A percentile compares a stretch with the other conserved stretches of the same genome.
phyloP scores from a whole-genome alignment of 2,797 vertebrate species.

The Gambusia yucatana region DNA sequence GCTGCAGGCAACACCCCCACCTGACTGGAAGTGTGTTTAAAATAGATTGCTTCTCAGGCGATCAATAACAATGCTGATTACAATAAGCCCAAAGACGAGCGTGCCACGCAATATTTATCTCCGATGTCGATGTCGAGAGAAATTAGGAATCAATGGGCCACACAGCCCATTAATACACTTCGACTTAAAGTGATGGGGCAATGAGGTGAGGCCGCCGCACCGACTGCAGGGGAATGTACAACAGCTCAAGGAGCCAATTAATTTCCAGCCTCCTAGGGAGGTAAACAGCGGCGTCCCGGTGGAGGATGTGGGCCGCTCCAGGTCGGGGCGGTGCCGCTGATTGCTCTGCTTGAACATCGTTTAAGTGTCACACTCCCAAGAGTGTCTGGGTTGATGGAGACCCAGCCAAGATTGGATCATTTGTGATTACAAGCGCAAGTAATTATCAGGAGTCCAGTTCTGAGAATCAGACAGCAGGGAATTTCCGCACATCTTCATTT shows the following conservation, averaged over 20 bases:
- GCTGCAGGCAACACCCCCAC: conserved; percentile 44
- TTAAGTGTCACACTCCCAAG: conserved; percentile 25
- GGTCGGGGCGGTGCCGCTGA: conserved; percentile 43
- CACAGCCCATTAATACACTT: conserved; percentile 91
- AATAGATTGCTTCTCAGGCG: conserved; percentile 90
- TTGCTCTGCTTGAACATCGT: conserved; percentile 33
- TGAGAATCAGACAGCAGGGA: neutral
- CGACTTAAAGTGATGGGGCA: conserved; percentile 78
- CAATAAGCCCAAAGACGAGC: conserved; percentile 85
- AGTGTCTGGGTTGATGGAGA: conserved; percentile 17
- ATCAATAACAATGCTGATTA: conserved; percentile 92
- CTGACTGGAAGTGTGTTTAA: conserved; percentile 85
- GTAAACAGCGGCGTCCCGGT: conserved; percentile 58
- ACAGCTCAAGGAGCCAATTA: conserved; percentile 75
- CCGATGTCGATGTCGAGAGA: conserved; percentile 82
- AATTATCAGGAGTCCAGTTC: conserved; percentile 6
- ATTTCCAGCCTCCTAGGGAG: conserved; percentile 64
- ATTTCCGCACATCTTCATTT: neutral
- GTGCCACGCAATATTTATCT: conserved; percentile 86
- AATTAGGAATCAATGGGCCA: conserved; percentile 96
- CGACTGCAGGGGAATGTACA: conserved; percentile 55
- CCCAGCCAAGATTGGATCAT: conserved; percentile 22
- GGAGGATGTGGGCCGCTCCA: conserved; percentile 40
- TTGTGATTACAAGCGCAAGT: conserved; percentile 31
- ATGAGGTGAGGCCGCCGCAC: conserved; percentile 64